Evolutionary conservation across 1,140 invertebrate species (phyloP).

Genomic region (Schlechtendalia chinensis): DNA sequence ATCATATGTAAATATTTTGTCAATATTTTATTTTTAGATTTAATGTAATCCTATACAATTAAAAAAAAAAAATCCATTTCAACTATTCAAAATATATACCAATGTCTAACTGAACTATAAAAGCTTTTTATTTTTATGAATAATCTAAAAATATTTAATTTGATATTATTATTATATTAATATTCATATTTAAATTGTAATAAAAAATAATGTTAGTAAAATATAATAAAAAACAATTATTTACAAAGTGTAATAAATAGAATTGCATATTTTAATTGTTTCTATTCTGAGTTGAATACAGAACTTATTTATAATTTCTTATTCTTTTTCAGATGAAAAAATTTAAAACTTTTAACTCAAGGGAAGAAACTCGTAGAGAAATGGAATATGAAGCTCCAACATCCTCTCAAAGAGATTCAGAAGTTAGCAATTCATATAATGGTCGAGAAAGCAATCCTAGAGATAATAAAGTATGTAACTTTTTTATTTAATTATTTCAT

Average conservation of each 20-base stretch:
- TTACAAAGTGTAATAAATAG: too few relatives aligned
- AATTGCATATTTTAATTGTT: too few relatives aligned
- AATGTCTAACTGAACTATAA: background rate
- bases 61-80: background rate
- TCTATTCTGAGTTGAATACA: too few relatives aligned
- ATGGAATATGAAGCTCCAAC: conserved; percentile 77
- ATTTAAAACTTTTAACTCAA: conserved; percentile 38
- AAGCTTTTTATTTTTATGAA: too few relatives aligned
- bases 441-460: conserved; percentile 70
- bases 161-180: too few relatives aligned
- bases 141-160: too few relatives aligned
- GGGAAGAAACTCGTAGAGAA: conserved; percentile 56
- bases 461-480: conserved; percentile 55
- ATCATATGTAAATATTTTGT: conserved; percentile 27
- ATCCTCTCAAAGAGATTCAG: conserved; percentile 76
- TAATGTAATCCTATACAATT: background rate
- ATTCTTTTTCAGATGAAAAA: conserved; percentile 36
- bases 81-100: background rate
- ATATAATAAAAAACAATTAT: too few relatives aligned
- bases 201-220: too few relatives aligned
- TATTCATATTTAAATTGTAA: too few relatives aligned
- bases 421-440: conserved; percentile 74
- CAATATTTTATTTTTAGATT: background rate
- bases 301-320: background rate
- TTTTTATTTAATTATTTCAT: too few relatives aligned